These are phyloP conservation scores for Pheosia gnoma DNA, from an alignment of 2,888 invertebrate genomes.

Conservation along the genomic window DNA sequence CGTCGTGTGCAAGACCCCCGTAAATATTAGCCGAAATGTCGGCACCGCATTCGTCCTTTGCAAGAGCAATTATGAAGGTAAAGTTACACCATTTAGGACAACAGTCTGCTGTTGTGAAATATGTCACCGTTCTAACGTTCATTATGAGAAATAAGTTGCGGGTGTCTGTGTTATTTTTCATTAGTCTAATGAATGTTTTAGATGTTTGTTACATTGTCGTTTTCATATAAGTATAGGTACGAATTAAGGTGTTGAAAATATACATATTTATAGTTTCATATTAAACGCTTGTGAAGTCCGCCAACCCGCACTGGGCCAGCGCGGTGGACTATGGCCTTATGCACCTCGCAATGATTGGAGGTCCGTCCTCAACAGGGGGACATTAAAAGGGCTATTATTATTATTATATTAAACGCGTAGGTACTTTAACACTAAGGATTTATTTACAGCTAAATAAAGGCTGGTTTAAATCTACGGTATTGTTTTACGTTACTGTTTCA, in stretches of 20 bases:
- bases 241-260: neutral
- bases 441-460: no score
- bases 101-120: conserved; percentile 52
- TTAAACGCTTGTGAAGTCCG: no score
- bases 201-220: conserved; percentile 7
- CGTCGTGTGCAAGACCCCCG: conserved; percentile 6
- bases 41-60: conserved; percentile 53
- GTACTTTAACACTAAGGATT: no score
- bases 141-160: conserved; percentile 23
- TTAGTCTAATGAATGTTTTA: conserved; percentile 16
- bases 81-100: conserved; percentile 58
- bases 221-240: neutral
- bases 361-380: no score
- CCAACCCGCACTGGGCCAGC: no score
- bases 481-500: no score
- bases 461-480: no score
- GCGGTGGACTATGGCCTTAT: no score
- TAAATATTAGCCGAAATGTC: conserved; percentile 58
- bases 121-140: conserved; percentile 42
- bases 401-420: no score
- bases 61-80: conserved; percentile 63
- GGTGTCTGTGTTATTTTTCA: conserved; percentile 17
- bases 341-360: no score
- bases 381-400: no score
- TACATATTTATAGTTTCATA: no score